Percentiles rank a stretch among this genome's conserved stretches.
Conservation (phyloP, 2,113 vertebrate species). For the Cottus gobio region DNA sequence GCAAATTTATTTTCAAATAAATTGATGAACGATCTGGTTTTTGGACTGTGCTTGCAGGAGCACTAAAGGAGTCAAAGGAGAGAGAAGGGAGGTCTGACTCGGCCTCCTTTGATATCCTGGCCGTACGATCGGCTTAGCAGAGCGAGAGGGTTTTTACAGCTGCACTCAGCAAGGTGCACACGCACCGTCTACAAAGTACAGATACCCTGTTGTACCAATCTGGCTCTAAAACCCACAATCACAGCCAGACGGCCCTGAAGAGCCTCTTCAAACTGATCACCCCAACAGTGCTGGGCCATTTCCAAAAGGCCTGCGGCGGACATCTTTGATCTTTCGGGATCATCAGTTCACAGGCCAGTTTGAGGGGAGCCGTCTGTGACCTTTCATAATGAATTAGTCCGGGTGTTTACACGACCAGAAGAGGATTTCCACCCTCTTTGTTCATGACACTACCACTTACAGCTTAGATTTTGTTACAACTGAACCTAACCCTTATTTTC, state of each 20-base stretch:
- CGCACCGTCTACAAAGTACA: not conserved
- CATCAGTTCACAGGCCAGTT: not conserved
- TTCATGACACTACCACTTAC: not conserved
- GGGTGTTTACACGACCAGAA: not conserved
- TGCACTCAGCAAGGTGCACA: not conserved
- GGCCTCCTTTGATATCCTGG: not conserved
- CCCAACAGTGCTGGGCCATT: not conserved
- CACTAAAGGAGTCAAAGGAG: not conserved
- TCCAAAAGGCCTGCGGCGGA: not conserved
- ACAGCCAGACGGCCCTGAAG: not conserved
- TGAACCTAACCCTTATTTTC: not conserved
- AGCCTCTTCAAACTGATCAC: not conserved
- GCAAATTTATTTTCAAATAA: not conserved
- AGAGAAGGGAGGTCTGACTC: not conserved
- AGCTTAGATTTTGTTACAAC: not conserved
- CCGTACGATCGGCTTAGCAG: not conserved
- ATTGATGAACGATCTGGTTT: not conserved
- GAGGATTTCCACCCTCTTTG: not conserved
- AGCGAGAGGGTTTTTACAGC: not conserved
- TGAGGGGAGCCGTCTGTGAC: not conserved
- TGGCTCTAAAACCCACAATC: not conserved
- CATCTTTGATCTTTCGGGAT: slow-evolving; percentile 1
- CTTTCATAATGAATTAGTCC: not conserved
- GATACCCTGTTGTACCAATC: no score
- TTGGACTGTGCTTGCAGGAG: not conserved